Evolutionary conservation across 2,888 invertebrate species (phyloP).

Genomic region (Notodonta dromedarius): DNA sequence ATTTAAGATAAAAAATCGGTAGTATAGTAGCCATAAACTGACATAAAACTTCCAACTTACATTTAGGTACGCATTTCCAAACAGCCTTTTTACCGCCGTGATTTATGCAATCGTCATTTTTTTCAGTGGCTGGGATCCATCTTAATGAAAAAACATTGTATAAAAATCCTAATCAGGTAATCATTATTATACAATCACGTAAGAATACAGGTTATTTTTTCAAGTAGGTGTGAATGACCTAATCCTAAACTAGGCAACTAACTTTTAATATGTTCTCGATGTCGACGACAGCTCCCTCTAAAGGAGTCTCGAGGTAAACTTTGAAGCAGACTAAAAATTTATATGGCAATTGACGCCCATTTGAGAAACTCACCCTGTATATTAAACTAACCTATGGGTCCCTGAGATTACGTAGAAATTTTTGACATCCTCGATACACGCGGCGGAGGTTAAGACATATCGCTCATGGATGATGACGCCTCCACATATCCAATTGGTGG

Average conservation of each 20-base stretch:
- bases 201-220: too few species aligned
- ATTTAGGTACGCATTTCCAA: constrained; percentile 74
- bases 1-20: too few species aligned
- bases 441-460: constrained; percentile 70
- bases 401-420: constrained; percentile 71
- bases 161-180: background rate
- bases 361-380: too few species aligned
- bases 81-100: constrained; percentile 70
- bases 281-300: too few species aligned
- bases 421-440: constrained; percentile 70
- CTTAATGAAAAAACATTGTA: constrained; percentile 35
- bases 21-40: background rate
- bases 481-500: constrained; percentile 65
- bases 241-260: too few species aligned
- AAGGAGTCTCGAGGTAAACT: too few species aligned
- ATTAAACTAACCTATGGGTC: constrained; percentile 52
- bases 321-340: too few species aligned
- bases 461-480: constrained; percentile 65
- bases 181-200: too few species aligned
- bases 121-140: constrained; percentile 47
- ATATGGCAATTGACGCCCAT: too few species aligned
- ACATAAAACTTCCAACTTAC: constrained; percentile 44
- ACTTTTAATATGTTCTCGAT: too few species aligned
- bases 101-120: constrained; percentile 57
- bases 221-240: too few species aligned